Base-by-base conservation (phyloP, 2,797 vertebrate genomes). In the Cygnus olor region DNA sequence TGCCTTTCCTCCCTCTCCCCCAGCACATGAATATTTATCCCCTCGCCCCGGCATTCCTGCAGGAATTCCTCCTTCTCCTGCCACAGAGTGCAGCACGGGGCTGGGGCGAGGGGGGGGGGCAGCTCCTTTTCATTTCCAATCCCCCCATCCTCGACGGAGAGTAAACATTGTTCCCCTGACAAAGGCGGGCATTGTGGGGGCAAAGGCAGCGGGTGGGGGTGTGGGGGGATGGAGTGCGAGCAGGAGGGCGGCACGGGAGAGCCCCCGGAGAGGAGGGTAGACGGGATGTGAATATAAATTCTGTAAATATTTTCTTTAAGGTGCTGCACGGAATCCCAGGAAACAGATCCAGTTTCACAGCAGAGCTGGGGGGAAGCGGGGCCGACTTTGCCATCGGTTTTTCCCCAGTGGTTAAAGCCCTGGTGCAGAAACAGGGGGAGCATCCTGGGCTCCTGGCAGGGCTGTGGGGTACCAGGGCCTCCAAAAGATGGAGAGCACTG, bases 221-320 rank as follows among this genome's bases (percentile, higher is more conserved):
- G 34, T 2, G 61, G 89, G 90, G 89, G 91, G 92, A 78, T 70
- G 87, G 49, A 91, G 87, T 40, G 86, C 2, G 36, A 66, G 91
- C 13, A 7, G 88, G 27, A 69, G 89, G 68, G 79, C 85, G 68
- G 86, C 88, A 84, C 10, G 3, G 63, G 53, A 66, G 58, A 93
- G 80, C 87, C 91, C 93, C 93, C 89, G 70, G 90, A 93, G 92
- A 83, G 47, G 85, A 95, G 81, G 85, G 85, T 0, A 85, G 88
- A 96, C 71, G 92, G 96, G 95, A 97, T 94, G 95, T 95, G 96
- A 96, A 97, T 97, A 88, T 95, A 95, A 97, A 97, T 96, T 91
- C 93, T 95, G 94, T 94, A 95, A 97, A 97, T 97, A 97, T 97
- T 97, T 97, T 96, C 96, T 96, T 97, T 95, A 86, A 95, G 93